phyloP scores from a whole-genome alignment of 2,113 vertebrate species.

The Carlito syrichta region DNA sequence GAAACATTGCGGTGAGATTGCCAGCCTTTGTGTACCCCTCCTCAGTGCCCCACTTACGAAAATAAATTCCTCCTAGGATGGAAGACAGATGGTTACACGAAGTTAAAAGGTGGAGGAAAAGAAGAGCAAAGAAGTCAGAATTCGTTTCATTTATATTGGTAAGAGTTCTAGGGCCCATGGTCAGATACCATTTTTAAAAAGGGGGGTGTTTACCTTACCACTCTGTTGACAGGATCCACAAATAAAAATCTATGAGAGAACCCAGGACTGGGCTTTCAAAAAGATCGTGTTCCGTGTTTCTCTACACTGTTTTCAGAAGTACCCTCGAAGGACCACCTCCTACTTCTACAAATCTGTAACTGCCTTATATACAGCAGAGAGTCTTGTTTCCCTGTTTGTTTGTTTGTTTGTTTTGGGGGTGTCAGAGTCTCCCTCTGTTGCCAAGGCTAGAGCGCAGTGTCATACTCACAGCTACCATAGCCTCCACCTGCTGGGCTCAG shows the following conservation, averaged over 20 bases:
- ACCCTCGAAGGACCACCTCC: background rate
- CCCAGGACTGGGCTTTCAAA: background rate
- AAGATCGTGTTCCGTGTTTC: background rate
- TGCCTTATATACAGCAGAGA: background rate
- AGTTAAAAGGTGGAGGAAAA: background rate
- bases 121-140: background rate
- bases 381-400: too few relatives aligned
- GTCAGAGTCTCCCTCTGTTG: too few relatives aligned
- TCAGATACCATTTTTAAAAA: background rate
- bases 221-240: background rate
- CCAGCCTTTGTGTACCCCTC: background rate
- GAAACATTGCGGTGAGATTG: background rate
- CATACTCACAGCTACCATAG: too few relatives aligned
- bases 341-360: background rate
- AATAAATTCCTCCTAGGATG: background rate
- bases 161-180: background rate
- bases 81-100: background rate
- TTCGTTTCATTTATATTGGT: background rate
- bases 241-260: background rate
- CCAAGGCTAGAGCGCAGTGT: too few relatives aligned
- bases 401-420: too few relatives aligned
- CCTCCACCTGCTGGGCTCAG: too few relatives aligned
- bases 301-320: background rate
- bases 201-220: background rate
- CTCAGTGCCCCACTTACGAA: background rate